Base-by-base conservation (phyloP, 2,888 invertebrate genomes). In the Pristionchus exspectatus region DNA sequence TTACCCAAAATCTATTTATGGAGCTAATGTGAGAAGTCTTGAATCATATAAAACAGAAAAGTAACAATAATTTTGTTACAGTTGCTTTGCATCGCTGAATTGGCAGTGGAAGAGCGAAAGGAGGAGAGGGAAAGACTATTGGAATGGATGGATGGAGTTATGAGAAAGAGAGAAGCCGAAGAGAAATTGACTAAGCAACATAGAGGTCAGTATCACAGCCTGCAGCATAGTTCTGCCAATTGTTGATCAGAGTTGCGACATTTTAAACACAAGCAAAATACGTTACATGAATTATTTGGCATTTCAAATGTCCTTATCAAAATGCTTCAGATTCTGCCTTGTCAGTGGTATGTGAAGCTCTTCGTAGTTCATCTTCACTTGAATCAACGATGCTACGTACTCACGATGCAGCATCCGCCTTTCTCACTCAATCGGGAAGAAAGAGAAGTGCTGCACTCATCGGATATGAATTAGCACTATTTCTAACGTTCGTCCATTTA, bases 361-460 rank as follows among this genome's bases (percentile, higher is more conserved):
- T 88, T 33, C 72, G 30, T 74, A 54, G 14, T 74, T 33, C 74
- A 5, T 88, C 74, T 21, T 74, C 87, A 2, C 50, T 88, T 21
- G 87, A 88, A 56, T 54, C 54, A 24, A 54, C 74, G 33, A 59
- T 89, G 69, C 69, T 69, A 5, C 83, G 89, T 33, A 44, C 56
- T 21, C 89, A 89, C 85, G 89, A 89, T n/a, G 66, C 84, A 12
- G 83, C 89, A n/a, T 89, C 89, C 30, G 44, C 89, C n/a, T 84
- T 84, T 24, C 85, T 89, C 30, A 72, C 72, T 59, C 89, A 84
- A 63, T 44, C 69, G 24, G 83, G 85, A n/a, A 59, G 85, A 18
- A 89, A n/a, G 30, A 89, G 85, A 44, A 84, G 72, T n/a, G 85
- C 84, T 16, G 84, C 89, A 4, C 27, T 27, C 24, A 66, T 89